A percentile compares a stretch with the other conserved stretches of the same genome.
phyloP scores from a whole-genome alignment of 2,113 vertebrate species.

The Bubo blakistoni region DNA sequence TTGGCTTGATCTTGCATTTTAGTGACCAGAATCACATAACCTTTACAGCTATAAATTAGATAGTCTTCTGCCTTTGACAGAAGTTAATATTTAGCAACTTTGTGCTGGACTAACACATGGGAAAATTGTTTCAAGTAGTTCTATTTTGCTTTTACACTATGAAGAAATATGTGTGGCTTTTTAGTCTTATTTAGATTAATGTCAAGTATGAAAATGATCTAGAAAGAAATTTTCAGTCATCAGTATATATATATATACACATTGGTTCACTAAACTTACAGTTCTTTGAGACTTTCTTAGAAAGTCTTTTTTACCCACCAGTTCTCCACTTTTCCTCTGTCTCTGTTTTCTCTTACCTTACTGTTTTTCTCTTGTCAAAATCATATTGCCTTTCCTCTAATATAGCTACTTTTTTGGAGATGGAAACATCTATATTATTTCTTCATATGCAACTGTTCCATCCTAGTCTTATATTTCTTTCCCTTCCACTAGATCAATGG shows the following conservation, averaged over 20 bases:
- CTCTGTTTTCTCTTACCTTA: neutral
- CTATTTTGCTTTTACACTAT: neutral
- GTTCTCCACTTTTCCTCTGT: neutral
- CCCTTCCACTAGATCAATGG: neutral
- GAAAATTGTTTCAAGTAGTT: neutral
- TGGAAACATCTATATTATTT: neutral
- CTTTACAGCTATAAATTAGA: neutral
- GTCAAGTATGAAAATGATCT: neutral
- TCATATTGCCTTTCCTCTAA: neutral
- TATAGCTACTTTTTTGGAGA: neutral
- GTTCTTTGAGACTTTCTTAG: neutral
- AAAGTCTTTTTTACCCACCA: neutral
- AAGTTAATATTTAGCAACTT: neutral
- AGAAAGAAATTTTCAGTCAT: neutral
- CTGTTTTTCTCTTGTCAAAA: neutral
- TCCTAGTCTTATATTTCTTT: neutral
- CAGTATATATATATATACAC: neutral
- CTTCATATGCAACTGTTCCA: neutral
- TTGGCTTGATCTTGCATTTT: conserved; percentile 40
- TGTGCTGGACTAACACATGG: neutral
- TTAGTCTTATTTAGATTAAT: neutral
- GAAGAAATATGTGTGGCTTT: neutral
- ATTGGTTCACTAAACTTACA: neutral
- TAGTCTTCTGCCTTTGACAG: neutral
- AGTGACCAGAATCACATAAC: neutral